phyloP scores from a whole-genome alignment of 30 jellyfish, hydroid and myxozoan species.

The Turritopsis dohrnii region DNA sequence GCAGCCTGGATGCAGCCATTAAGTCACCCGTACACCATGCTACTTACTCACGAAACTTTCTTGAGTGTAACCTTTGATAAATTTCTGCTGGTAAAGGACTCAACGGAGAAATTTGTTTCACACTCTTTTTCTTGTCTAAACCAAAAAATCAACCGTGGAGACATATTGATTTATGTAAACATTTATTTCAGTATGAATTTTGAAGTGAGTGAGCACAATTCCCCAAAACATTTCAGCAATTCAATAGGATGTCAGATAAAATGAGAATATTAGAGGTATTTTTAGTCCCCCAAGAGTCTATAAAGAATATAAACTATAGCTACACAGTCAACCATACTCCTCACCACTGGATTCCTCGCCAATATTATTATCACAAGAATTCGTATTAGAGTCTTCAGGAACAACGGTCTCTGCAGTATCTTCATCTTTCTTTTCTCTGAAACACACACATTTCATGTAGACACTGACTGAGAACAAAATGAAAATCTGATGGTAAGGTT shows the following conservation, averaged over 20 bases:
- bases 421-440: not conserved
- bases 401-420: not conserved
- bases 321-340: too few relatives aligned
- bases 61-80: slow-evolving; percentile 46
- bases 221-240: too few relatives aligned
- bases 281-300: too few relatives aligned
- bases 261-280: too few relatives aligned
- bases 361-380: not conserved
- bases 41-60: slow-evolving; percentile 88
- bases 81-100: slow-evolving; percentile 47
- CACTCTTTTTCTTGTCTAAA: not conserved
- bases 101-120: not conserved
- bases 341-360: too few relatives aligned
- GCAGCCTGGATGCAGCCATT: too few relatives aligned
- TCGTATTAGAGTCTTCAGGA: not conserved
- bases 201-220: too few relatives aligned
- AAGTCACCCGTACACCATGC: not conserved
- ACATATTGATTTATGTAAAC: too few relatives aligned
- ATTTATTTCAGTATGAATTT: too few relatives aligned
- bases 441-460: not conserved
- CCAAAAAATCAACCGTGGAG: not conserved
- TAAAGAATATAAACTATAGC: too few relatives aligned
- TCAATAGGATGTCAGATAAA: too few relatives aligned
- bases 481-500: not conserved
- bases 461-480: not conserved